Percentiles rank a stretch among this genome's conserved stretches.
phyloP scores from a whole-genome alignment of 2,888 invertebrate species.

The Macrophya annulata region DNA sequence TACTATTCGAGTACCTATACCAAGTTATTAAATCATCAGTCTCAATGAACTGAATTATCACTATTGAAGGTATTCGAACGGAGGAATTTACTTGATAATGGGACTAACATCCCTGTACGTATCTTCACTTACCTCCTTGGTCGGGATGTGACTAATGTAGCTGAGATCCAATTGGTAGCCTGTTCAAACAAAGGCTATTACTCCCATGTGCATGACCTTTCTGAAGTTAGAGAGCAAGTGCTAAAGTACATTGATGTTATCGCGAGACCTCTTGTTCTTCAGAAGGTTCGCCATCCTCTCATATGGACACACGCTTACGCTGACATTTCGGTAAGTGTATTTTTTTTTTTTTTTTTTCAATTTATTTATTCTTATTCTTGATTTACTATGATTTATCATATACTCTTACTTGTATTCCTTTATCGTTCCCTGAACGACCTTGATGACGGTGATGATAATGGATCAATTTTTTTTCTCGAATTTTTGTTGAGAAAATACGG shows the following conservation, averaged over 20 bases:
- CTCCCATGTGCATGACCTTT: constrained; percentile 96
- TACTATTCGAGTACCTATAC: too few relatives aligned
- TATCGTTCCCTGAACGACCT: not conserved
- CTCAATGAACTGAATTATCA: not conserved
- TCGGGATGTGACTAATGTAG: constrained; percentile 94
- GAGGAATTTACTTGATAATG: constrained; percentile 89
- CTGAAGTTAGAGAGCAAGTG: constrained; percentile 98
- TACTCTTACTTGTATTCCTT: not conserved
- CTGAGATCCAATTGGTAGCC: constrained; percentile 96
- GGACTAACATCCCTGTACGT: constrained; percentile 89
- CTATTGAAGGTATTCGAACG: constrained; percentile 85
- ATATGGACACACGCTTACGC: constrained; percentile 98
- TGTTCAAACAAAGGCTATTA: constrained; percentile 97
- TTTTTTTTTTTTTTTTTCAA: not conserved
- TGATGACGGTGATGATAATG: constrained; percentile 10
- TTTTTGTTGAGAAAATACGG: too few relatives aligned
- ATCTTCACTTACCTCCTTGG: constrained; percentile 98
- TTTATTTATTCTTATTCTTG: too few relatives aligned
- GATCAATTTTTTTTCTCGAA: not conserved
- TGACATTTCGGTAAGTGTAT: constrained; percentile 87
- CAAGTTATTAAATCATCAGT: not conserved
- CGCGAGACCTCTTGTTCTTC: constrained; percentile 91
- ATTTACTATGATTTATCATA: not conserved
- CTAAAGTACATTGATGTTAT: constrained; percentile 97
- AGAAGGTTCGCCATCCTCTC: constrained; percentile 88